These are phyloP conservation scores for Ophiothrix spiculata DNA, from an alignment of 35 echinoderm and acorn worm genomes.

Conservation along the genomic window DNA sequence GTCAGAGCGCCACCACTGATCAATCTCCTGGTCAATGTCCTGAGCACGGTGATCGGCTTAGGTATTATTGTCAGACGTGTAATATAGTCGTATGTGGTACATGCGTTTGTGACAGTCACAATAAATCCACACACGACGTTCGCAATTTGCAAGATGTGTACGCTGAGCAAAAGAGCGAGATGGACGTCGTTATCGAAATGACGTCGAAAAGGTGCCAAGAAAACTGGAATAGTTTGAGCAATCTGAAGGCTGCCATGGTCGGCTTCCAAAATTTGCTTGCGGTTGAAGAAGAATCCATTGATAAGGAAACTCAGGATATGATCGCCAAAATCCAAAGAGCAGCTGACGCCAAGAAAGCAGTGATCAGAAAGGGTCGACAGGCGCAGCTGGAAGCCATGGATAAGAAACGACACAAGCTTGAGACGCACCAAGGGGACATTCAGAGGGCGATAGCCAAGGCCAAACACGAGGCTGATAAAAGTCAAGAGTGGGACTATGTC, in stretches of 20 bases:
- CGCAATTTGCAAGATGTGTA: background rate
- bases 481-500: background rate
- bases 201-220: background rate
- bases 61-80: background rate
- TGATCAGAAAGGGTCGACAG: background rate
- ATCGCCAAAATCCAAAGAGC: background rate
- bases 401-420: background rate
- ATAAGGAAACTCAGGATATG: background rate
- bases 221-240: background rate
- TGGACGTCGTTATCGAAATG: background rate
- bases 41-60: background rate
- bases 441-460: background rate
- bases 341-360: background rate
- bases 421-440: background rate
- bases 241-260: background rate
- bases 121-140: background rate
- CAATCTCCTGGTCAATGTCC: background rate
- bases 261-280: background rate
- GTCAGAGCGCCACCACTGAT: background rate
- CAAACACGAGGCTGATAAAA: background rate
- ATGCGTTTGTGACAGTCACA: background rate
- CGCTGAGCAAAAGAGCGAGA: background rate
- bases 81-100: background rate
- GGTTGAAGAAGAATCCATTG: background rate
- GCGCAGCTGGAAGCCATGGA: background rate